Evolutionary conservation across 1,140 invertebrate genomes (phyloP).

Genomic region (Rhagoletis zephyria): DNA sequence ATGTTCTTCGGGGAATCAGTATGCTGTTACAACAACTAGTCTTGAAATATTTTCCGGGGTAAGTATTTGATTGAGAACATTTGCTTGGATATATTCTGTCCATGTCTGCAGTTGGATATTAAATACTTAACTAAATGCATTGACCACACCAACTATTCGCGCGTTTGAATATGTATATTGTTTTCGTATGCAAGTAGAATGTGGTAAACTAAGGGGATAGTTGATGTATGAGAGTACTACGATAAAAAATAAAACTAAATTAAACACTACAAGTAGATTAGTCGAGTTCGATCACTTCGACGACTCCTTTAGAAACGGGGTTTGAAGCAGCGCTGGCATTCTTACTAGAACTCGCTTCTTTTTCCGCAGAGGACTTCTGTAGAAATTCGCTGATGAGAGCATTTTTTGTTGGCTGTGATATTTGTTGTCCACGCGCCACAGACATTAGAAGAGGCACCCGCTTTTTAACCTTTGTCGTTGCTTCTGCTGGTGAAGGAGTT

Average conservation of each 20-base stretch:
- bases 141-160: slow-evolving; percentile 8
- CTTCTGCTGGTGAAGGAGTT: slow-evolving; percentile 56
- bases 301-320: slow-evolving; percentile 26
- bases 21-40: too few relatives aligned
- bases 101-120: neutral
- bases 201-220: neutral
- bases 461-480: slow-evolving; percentile 72
- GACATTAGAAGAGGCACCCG: slow-evolving; percentile 70
- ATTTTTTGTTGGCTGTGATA: slow-evolving; percentile 66
- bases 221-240: neutral
- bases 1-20: too few relatives aligned
- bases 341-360: neutral
- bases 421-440: slow-evolving; percentile 66
- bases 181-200: neutral
- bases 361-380: slow-evolving; percentile 67
- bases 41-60: neutral
- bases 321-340: neutral
- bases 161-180: neutral
- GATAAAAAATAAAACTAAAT: slow-evolving; percentile 26
- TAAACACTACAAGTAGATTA: slow-evolving; percentile 29
- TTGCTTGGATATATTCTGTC: neutral
- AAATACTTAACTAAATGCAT: slow-evolving; percentile 5
- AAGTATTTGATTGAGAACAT: slow-evolving; percentile 14
- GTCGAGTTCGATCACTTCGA: slow-evolving; percentile 55
- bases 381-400: slow-evolving; percentile 77